Evolutionary conservation across 2,797 vertebrate genomes (phyloP).

Genomic region (Gymnocypris eckloni): DNA sequence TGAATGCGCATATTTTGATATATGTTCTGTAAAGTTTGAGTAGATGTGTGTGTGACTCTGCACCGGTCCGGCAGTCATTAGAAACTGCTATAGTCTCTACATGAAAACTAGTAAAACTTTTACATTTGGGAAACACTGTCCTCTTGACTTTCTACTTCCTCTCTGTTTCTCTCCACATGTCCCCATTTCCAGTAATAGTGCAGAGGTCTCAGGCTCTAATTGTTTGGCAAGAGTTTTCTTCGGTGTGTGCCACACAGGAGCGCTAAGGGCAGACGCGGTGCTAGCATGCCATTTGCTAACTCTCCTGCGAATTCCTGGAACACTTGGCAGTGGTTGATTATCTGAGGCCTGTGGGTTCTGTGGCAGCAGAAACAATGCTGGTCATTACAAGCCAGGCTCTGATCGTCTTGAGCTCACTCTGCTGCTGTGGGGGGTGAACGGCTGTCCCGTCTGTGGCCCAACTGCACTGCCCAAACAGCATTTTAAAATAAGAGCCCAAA

Average conservation of each 20-base stretch:
- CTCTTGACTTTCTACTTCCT: neutral
- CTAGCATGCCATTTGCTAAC: conserved; percentile 29
- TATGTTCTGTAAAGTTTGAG: neutral
- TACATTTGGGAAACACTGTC: neutral
- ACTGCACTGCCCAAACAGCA: conserved; percentile 1
- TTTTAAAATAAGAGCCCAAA: conserved; percentile 2
- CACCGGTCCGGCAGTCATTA: neutral
- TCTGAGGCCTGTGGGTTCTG: conserved; percentile 51
- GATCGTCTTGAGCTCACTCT: conserved; percentile 29
- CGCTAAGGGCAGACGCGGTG: neutral
- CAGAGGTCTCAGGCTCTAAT: conserved; percentile 37
- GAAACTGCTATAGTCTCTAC: neutral
- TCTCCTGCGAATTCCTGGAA: conserved; percentile 49
- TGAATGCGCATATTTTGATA: neutral
- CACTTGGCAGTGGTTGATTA: conserved; percentile 55
- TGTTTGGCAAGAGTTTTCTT: conserved; percentile 45
- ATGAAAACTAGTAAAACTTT: neutral
- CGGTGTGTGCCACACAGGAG: conserved; percentile 33
- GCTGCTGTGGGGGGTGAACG: conserved; percentile 27
- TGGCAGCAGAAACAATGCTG: conserved; percentile 53
- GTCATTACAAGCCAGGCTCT: conserved; percentile 46
- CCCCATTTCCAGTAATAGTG: conserved; percentile 1
- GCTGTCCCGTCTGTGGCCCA: conserved; percentile 46
- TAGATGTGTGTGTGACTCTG: neutral
- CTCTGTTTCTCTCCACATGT: neutral